phyloP scores from a whole-genome alignment of 2,113 vertebrate species.

The Tympanuchus pallidicinctus region DNA sequence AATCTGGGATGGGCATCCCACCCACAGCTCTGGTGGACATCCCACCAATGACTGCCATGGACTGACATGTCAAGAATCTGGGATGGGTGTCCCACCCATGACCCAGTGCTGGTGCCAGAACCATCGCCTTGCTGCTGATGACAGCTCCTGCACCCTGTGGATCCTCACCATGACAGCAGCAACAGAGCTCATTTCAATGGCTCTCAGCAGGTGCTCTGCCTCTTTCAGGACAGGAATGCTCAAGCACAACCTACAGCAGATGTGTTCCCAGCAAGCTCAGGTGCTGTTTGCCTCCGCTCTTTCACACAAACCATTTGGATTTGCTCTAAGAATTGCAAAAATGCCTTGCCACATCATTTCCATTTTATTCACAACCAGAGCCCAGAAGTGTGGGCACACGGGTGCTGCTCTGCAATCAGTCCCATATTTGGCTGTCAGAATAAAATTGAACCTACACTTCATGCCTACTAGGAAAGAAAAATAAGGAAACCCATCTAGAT shows the following conservation, averaged over 20 bases:
- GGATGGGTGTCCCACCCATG: background rate
- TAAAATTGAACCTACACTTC: slow-evolving; percentile 48
- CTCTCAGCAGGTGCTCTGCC: background rate
- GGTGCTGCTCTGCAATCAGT: background rate
- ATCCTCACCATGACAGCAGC: background rate
- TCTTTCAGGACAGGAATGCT: background rate
- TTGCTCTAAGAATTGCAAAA: slow-evolving; percentile 41
- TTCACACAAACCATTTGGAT: background rate
- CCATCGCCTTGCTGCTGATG: background rate
- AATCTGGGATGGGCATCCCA: background rate
- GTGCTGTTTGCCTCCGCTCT: background rate
- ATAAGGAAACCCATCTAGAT: slow-evolving; percentile 69
- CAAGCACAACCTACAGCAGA: background rate
- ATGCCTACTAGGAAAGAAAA: slow-evolving; percentile 60
- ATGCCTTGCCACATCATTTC: background rate
- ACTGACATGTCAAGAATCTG: background rate
- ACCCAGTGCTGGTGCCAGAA: background rate
- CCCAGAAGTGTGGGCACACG: slow-evolving; percentile 31
- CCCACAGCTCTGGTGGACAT: background rate
- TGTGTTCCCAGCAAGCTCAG: background rate
- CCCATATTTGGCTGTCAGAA: slow-evolving; percentile 16
- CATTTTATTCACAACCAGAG: background rate
- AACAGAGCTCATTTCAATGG: background rate
- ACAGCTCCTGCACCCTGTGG: background rate
- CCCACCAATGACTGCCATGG: background rate